Evolutionary conservation across 2,888 invertebrate species (phyloP).

Genomic region (Volucella zonaria): DNA sequence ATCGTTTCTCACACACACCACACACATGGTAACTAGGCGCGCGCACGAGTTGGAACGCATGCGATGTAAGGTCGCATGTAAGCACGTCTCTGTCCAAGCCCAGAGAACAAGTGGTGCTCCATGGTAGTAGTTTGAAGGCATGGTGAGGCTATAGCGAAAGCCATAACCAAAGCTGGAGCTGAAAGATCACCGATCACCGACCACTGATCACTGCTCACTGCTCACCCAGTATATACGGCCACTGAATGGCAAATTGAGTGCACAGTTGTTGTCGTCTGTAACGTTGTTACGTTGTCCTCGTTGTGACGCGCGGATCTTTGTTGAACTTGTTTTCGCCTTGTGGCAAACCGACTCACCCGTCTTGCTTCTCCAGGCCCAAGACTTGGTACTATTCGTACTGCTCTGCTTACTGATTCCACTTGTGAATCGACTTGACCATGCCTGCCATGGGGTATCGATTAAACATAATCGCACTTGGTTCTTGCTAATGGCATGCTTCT

Average conservation of each 20-base stretch:
- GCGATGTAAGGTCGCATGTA: conserved; percentile 72
- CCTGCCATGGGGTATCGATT: conserved; percentile 58
- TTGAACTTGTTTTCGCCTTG: background rate
- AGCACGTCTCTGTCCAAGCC: conserved; percentile 61
- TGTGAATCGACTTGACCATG: conserved; percentile 46
- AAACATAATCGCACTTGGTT: conserved; percentile 65
- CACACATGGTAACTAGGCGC: conserved; percentile 56
- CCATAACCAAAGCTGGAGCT: too few species aligned
- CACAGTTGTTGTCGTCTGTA: conserved; percentile 17
- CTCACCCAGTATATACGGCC: conserved; percentile 30
- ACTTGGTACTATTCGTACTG: too few species aligned
- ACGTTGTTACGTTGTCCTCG: conserved; percentile 13
- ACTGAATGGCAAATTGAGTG: conserved; percentile 67
- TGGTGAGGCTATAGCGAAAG: background rate
- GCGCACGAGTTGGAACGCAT: conserved; percentile 76
- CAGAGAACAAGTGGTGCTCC: conserved; percentile 59
- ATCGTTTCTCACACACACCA: conserved; percentile 42
- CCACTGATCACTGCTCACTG: background rate
- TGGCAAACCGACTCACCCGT: too few species aligned
- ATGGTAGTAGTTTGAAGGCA: conserved; percentile 10
- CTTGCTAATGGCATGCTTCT: conserved; percentile 73
- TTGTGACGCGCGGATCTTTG: conserved; percentile 43
- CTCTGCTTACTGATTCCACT: too few species aligned
- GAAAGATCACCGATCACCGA: conserved; percentile 33
- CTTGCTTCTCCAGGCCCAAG: too few species aligned